Evolutionary conservation across 2,113 vertebrate species (phyloP).

Genomic region (Percopsis transmontana): DNA sequence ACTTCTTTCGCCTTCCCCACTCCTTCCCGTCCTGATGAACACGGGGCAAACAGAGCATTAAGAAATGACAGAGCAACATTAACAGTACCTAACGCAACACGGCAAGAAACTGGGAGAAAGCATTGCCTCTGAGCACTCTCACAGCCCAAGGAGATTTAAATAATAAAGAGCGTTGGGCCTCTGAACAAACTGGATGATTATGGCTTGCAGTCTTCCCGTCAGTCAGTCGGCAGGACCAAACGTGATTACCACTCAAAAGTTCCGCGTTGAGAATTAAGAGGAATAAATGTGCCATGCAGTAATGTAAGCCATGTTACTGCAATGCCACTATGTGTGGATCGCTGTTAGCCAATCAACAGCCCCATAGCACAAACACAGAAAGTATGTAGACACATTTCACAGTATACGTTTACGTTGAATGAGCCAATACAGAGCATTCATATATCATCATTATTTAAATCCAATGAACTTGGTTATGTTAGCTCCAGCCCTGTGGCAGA

Average conservation of each 20-base stretch:
- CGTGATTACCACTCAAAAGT: slow-evolving; percentile 79
- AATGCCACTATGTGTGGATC: no score
- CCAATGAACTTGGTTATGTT: no score
- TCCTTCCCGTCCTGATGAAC: slow-evolving; percentile 67
- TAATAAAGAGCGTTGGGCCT: slow-evolving; percentile 82
- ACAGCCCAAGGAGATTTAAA: slow-evolving; percentile 84
- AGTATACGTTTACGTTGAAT: no score
- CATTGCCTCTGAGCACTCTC: slow-evolving; percentile 76
- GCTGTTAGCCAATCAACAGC: no score
- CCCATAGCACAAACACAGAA: no score
- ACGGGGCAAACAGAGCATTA: slow-evolving; percentile 69
- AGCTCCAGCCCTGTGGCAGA: no score
- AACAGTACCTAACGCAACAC: slow-evolving; percentile 76
- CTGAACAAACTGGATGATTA: slow-evolving; percentile 87
- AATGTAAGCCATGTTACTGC: no score
- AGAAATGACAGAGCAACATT: slow-evolving; percentile 74
- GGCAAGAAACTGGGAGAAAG: slow-evolving; percentile 75
- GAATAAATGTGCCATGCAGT: slow-evolving; percentile 77
- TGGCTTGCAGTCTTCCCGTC: slow-evolving; percentile 82
- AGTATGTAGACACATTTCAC: no score
- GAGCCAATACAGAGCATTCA: no score
- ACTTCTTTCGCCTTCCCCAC: slow-evolving; percentile 46
- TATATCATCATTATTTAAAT: no score
- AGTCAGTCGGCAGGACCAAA: slow-evolving; percentile 73
- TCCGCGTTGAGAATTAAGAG: slow-evolving; percentile 77